phyloP scores from a whole-genome alignment of 64 coral and sea anemone species.

The Pachyseris speciosa region DNA sequence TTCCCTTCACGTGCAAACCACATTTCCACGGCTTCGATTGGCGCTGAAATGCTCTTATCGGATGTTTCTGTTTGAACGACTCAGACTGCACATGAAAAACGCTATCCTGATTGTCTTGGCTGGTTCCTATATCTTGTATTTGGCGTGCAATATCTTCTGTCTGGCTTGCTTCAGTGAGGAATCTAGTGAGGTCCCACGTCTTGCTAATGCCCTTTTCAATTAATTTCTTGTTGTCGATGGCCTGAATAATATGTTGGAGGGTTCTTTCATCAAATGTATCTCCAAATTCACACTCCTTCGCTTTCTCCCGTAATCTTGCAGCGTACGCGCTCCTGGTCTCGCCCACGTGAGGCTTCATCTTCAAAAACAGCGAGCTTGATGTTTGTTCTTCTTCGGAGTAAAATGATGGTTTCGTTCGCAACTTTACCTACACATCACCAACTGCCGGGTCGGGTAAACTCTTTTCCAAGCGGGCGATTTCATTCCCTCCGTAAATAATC shows the following conservation, averaged over 20 bases:
- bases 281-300: constrained; percentile 62
- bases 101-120: not conserved
- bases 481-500: constrained; percentile 47
- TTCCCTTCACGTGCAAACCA: not conserved
- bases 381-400: constrained; percentile 35
- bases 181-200: constrained; percentile 17
- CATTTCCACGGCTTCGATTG: not conserved
- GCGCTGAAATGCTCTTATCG: not conserved
- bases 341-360: constrained; percentile 15
- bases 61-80: not conserved
- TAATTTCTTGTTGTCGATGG: constrained; percentile 28
- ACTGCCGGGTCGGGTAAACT: constrained; percentile 13
- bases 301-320: constrained; percentile 48
- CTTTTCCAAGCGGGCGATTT: constrained; percentile 48
- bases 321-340: too few species aligned
- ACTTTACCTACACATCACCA: not conserved
- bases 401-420: constrained; percentile 37
- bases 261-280: constrained; percentile 24
- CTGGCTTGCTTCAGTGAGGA: constrained; percentile 25
- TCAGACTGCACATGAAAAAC: not conserved
- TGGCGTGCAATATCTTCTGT: not conserved
- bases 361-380: constrained; percentile 47
- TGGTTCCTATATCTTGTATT: constrained; percentile 33
- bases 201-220: constrained; percentile 56
- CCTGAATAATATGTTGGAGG: constrained; percentile 56